Percentiles rank a stretch among this genome's conserved stretches.
Conservation (phyloP, 2,797 vertebrate species). For the Botia kubotai region DNA sequence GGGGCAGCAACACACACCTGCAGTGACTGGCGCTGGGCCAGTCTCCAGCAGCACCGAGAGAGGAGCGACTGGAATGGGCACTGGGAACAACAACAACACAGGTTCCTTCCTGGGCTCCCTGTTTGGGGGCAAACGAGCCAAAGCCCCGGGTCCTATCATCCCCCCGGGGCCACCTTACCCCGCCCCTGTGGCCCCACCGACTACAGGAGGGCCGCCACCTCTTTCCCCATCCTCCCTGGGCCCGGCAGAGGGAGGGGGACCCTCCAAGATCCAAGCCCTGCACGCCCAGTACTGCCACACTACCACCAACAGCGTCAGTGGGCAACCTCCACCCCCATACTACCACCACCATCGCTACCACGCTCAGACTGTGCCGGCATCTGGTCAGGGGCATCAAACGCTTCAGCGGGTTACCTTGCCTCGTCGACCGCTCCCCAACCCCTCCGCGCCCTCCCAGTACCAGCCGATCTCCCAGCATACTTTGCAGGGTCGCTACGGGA, state of each 20-base stretch:
- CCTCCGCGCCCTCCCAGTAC: constrained; percentile 75
- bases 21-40: constrained; percentile 68
- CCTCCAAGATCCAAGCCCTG: constrained; percentile 89
- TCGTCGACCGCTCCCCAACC: constrained; percentile 72
- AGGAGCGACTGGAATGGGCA: constrained; percentile 78
- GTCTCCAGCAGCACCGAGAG: constrained; percentile 76
- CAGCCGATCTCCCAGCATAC: constrained; percentile 70
- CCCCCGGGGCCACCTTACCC: constrained; percentile 79
- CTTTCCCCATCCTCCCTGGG: constrained; percentile 78
- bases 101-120: constrained; percentile 87
- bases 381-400: constrained; percentile 72
- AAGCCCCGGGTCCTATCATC: constrained; percentile 81
- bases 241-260: constrained; percentile 74
- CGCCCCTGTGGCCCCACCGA: constrained; percentile 75
- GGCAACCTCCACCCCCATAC: constrained; percentile 79
- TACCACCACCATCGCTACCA: constrained; percentile 85
- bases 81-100: constrained; percentile 67
- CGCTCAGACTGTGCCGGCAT: constrained; percentile 74
- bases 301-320: constrained; percentile 72
- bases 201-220: constrained; percentile 70
- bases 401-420: constrained; percentile 77
- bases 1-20: constrained; percentile 86
- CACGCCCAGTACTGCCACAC: constrained; percentile 91
- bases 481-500: constrained; percentile 77
- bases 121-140: constrained; percentile 84